Base-by-base conservation (phyloP, 2,113 vertebrate genomes). In the Corynorhinus townsendii region DNA sequence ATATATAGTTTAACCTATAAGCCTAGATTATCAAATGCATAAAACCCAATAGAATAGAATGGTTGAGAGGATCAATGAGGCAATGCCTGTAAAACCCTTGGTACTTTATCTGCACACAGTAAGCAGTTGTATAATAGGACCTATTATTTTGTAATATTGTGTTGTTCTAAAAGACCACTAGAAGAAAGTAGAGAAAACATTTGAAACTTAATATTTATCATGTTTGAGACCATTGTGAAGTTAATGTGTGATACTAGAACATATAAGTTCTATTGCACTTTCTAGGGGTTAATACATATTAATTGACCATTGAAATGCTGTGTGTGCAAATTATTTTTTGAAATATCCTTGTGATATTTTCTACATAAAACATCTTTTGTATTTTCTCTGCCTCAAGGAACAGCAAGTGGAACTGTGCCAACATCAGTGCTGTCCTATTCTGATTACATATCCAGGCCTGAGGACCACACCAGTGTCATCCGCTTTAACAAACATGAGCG, bases 371-470 rank as follows among this genome's bases (percentile, higher is more conserved):
- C 47, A 47, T 11, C 79, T 52, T 94, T 79, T 2, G 82, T 89
- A 59, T 89, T 68, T 59, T 97, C 96, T 97, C 33, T 2, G 79
- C 40, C 33, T 89, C 69, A 96, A 99, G 99, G 98, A 72, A 99
- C 99, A 2, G 99, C 99, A 45, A 97, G 98, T 12, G 99, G 99
- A 66, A 99, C 99, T 0, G 97, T 98, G 76, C 99, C 99, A 38
- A 98, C 98, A 38, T 98, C 98, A 0, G 99, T 99, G 10, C 98
- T 99, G 72, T 99, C 99, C 28, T 99, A 99, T 95, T 99, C 99
- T 0, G 99, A 99, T 98, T 99, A 99, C 98, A 99, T 99, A 97
- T 99, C 99, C 47, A 98, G 99, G 33, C 98, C 99, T 0, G 99
- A 99, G 98, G 99, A 99, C 93, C 99, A 99, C 95, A 97, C 93